Conservation (phyloP, 2,113 vertebrate genomes). For the Rhea americana region DNA sequence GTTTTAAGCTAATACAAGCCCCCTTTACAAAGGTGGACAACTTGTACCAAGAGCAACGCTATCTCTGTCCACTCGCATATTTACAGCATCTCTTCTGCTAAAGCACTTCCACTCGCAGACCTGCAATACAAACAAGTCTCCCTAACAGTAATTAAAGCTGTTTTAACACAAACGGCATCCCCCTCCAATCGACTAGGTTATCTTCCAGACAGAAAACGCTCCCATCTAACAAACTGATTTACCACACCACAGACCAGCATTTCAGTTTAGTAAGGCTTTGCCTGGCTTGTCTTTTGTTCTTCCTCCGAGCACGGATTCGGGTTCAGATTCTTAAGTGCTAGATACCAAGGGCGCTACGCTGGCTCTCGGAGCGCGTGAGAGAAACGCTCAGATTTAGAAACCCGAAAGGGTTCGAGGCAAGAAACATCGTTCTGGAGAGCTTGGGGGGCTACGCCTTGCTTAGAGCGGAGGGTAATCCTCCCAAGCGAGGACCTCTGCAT, state of each 20-base stretch:
- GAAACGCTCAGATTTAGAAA: neutral
- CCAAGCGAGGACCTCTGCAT: neutral
- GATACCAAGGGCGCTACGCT: neutral
- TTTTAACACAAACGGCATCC: neutral
- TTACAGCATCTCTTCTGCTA: neutral
- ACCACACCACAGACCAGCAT: neutral
- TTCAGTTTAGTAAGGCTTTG: neutral
- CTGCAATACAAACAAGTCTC: neutral
- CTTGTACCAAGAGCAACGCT: neutral
- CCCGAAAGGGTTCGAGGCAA: fast-evolving
- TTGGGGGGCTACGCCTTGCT: constrained; percentile 14
- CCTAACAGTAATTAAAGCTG: neutral
- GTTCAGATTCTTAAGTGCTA: neutral
- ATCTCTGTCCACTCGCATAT: neutral
- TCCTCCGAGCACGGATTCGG: neutral
- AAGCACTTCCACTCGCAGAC: neutral
- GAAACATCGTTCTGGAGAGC: neutral
- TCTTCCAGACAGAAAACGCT: neutral
- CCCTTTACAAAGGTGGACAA: neutral
- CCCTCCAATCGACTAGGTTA: neutral
- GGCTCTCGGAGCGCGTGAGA: fast-evolving
- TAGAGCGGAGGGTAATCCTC: neutral
- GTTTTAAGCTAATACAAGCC: neutral
- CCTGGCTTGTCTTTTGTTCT: neutral
- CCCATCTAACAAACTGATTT: neutral